Evolutionary conservation across 2,797 vertebrate species (phyloP).

Genomic region (Kryptolebias ocellatus): DNA sequence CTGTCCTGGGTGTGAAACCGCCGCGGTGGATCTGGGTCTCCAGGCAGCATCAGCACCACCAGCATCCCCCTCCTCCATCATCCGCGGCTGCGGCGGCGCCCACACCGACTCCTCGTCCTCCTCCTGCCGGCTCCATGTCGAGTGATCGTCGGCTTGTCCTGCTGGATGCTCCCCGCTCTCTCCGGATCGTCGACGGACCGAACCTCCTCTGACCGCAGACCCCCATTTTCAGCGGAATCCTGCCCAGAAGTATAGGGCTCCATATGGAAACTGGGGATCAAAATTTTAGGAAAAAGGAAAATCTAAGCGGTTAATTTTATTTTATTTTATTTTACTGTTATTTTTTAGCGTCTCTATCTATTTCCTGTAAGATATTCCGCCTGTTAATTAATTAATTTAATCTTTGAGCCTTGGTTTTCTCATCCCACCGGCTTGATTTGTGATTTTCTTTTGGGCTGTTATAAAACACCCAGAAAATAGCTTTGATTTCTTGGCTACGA

Average conservation of each 20-base stretch:
- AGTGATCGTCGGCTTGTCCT: slow-evolving; percentile 82
- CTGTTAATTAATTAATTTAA: slow-evolving; percentile 62
- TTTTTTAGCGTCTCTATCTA: slow-evolving; percentile 41
- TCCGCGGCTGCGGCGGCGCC: slow-evolving; percentile 59
- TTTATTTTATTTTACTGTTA: slow-evolving; percentile 28
- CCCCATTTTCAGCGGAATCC: slow-evolving; percentile 82
- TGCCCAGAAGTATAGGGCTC: slow-evolving; percentile 79
- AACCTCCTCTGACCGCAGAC: slow-evolving; percentile 74
- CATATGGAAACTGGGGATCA: slow-evolving; percentile 87
- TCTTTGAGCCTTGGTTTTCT: slow-evolving; percentile 61
- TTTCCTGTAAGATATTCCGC: slow-evolving; percentile 15
- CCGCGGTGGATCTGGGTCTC: slow-evolving; percentile 76
- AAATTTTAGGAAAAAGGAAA: slow-evolving; percentile 86
- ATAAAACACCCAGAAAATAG: slow-evolving; percentile 40
- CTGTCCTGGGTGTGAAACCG: slow-evolving; percentile 74
- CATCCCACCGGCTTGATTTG: slow-evolving; percentile 66
- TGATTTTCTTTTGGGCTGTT: slow-evolving; percentile 48
- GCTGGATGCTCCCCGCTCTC: slow-evolving; percentile 77
- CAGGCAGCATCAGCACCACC: slow-evolving; percentile 47
- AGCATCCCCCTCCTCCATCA: slow-evolving; percentile 41
- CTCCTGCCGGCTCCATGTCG: slow-evolving; percentile 78
- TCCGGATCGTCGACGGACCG: slow-evolving; percentile 79
- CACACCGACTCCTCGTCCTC: slow-evolving; percentile 66
- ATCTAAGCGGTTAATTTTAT: slow-evolving; percentile 69
- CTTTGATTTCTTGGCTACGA: slow-evolving; percentile 42